Evolutionary conservation across 2,888 invertebrate genomes (phyloP).

Genomic region (Chloromyia formosa): DNA sequence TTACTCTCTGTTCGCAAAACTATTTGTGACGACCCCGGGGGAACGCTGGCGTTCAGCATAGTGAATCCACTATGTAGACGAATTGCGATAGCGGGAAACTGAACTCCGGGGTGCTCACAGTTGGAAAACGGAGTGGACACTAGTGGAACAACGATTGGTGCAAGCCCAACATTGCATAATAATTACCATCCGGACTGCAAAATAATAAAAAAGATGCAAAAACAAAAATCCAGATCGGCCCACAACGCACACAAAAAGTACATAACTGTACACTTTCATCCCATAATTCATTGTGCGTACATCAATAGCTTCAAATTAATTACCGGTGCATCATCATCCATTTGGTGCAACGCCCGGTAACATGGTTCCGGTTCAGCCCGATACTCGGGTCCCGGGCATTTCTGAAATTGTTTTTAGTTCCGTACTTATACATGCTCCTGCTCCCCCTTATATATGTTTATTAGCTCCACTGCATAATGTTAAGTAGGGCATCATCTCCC

Average conservation of each 20-base stretch:
- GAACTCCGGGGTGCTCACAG: not conserved
- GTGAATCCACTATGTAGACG: not conserved
- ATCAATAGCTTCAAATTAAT: slow-evolving; percentile 41
- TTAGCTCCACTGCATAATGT: slow-evolving; percentile 3
- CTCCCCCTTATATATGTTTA: not conserved
- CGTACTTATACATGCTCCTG: not conserved
- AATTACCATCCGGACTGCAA: slow-evolving; percentile 9
- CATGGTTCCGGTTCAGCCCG: slow-evolving; percentile 6
- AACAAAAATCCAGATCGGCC: not conserved
- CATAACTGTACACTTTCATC: not conserved
- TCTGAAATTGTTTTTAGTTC: slow-evolving; percentile 10
- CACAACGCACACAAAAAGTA: not conserved
- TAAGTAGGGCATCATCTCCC: not conserved
- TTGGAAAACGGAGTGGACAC: not conserved
- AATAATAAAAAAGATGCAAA: slow-evolving; percentile 20
- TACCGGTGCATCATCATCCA: slow-evolving; percentile 35
- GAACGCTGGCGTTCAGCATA: not conserved
- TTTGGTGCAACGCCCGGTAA: slow-evolving; percentile 22
- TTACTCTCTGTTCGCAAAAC: slow-evolving; percentile 35
- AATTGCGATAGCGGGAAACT: not conserved
- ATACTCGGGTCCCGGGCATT: not conserved
- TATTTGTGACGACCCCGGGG: slow-evolving; percentile 32
- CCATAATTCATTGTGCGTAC: slow-evolving; percentile 8
- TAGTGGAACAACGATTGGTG: not conserved
- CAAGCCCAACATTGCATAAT: slow-evolving; percentile 28